These are phyloP conservation scores for Protaetia brevitarsis DNA, from an alignment of 1,140 invertebrate genomes.

Conservation along the genomic window DNA sequence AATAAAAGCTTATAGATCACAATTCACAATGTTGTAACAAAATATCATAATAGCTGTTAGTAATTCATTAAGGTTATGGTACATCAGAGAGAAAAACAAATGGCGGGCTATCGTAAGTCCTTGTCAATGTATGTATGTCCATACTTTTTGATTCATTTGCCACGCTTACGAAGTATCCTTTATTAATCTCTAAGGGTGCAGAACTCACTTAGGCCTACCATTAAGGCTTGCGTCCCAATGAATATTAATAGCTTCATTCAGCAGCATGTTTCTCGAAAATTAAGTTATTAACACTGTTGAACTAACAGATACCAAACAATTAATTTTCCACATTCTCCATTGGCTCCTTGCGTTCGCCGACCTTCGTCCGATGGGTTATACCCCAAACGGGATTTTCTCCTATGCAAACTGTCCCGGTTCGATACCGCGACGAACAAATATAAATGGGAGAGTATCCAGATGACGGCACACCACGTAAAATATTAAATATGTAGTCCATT, in stretches of 20 bases:
- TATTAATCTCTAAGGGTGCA: not conserved
- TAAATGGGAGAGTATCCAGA: not conserved
- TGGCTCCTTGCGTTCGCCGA: not conserved
- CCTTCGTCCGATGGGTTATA: not conserved
- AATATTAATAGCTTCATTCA: constrained; percentile 17
- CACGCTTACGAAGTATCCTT: not conserved
- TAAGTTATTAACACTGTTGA: constrained; percentile 10
- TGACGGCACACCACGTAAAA: no score
- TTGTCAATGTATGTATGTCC: no score
- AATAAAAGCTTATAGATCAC: no score
- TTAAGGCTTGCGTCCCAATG: not conserved
- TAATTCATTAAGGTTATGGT: no score
- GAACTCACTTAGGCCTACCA: not conserved
- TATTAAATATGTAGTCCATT: constrained; percentile 1
- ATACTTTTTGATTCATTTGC: not conserved
- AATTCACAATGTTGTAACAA: no score
- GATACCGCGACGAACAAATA: not conserved
- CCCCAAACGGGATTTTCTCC: not conserved
- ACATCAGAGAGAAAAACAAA: no score
- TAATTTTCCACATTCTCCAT: not conserved
- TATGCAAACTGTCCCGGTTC: not conserved
- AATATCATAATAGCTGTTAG: no score
- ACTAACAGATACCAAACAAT: not conserved
- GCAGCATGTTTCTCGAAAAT: not conserved
- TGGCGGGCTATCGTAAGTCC: no score